Evolutionary conservation across 2,113 vertebrate species (phyloP), one percentile per base, ranked within the genome.

Genomic region (Cricetomys ansorgei): DNA sequence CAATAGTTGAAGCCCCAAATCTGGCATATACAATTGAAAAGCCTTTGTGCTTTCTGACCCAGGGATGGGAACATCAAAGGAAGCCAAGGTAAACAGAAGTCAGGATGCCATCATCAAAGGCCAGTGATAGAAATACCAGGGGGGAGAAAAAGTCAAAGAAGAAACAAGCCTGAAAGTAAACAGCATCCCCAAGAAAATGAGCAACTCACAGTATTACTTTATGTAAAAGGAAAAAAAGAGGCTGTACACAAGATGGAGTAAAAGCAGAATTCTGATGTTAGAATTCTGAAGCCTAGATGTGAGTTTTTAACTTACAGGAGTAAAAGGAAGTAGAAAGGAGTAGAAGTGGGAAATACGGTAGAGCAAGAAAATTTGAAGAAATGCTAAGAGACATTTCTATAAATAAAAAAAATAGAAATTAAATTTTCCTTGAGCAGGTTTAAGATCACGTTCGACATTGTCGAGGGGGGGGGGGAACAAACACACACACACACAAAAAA

Each of bases 221-320:
- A 27, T 6, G 2, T 55, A 16, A 59, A 72, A 25, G 15, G 50
- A 43, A 83, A 69, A 84, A 11, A 64, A 89, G 10, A 55, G 12
- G n/a, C 37, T 5, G 2, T 77, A 16, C 84, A 40, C 37, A 92
- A 81, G 15, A 81, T 7, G 19, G 73, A 59, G 23, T 72, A 62
- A 40, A 50, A 79, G 34, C 21, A 37, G 12, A 31, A 50, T 40
- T 83, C 48, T 76, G 59, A 48, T 40, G 34, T 12, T 65, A 25
- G 31, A 73, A 94, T 81, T 57, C 37, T 23, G 45, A 59, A 86
- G 6, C 19, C 65, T 40, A 53, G 73, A 73, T n/a, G 43, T 64
- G n/a, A 65, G 43, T 67, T 40, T n/a, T 96, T 85, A 94, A 88
- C 88, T 77, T 93, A 17, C 34, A 88, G 40, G 89, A n/a, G n/a